These are phyloP conservation scores for Eurytoma adleriae DNA, from an alignment of 2,888 invertebrate genomes.

Conservation along the genomic window DNA sequence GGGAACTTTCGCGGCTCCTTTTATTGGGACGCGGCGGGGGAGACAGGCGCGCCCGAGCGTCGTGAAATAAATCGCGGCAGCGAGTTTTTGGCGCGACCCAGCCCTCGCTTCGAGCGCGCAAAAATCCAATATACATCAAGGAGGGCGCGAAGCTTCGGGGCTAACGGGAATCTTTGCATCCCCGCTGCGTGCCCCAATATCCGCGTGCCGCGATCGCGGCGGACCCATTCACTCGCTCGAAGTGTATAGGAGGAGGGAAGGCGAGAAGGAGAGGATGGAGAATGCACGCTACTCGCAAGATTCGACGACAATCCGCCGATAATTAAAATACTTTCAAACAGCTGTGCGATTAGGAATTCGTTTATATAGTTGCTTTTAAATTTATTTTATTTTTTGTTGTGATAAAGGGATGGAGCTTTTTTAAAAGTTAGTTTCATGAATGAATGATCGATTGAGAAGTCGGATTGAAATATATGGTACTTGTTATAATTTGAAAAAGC, in stretches of 20 bases:
- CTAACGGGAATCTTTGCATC: slow-evolving; percentile 30
- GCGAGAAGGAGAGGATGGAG: background rate
- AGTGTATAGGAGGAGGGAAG: background rate
- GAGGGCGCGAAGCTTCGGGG: background rate
- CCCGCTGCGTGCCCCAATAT: background rate
- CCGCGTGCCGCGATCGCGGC: background rate
- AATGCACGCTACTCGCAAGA: background rate
- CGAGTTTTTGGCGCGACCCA: background rate
- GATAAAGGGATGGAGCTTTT: no score
- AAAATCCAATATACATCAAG: slow-evolving; percentile 25
- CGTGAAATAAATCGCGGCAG: slow-evolving; percentile 36
- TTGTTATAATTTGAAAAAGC: no score
- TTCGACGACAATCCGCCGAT: no score
- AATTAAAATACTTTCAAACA: no score
- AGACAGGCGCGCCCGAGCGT: background rate
- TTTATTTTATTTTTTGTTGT: no score
- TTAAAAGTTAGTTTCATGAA: no score
- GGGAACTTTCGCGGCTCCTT: slow-evolving; percentile 38
- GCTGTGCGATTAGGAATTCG: no score
- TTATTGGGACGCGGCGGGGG: slow-evolving; percentile 36
- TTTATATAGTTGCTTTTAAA: no score
- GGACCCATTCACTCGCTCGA: background rate
- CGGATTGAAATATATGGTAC: no score
- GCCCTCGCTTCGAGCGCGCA: background rate
- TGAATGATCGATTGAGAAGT: no score